These are phyloP conservation scores for Zaprionus ghesquierei DNA, from an alignment of 1,140 invertebrate species.

Conservation along the genomic window DNA sequence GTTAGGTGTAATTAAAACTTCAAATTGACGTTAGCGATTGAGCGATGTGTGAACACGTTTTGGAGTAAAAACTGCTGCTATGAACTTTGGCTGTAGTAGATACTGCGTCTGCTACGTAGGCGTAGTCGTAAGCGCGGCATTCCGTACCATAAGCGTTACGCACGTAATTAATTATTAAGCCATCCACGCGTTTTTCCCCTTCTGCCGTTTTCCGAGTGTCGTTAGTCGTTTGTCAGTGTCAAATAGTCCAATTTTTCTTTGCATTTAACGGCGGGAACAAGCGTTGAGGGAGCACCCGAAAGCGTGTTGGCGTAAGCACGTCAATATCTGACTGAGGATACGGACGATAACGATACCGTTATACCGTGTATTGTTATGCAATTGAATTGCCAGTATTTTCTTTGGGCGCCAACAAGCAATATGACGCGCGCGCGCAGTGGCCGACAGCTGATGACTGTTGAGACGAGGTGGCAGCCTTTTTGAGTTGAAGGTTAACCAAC, in stretches of 20 bases:
- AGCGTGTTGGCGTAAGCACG: conserved; percentile 58
- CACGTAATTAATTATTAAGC: conserved; percentile 27
- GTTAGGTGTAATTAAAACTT: conserved; percentile 13
- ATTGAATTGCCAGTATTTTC: conserved; percentile 68
- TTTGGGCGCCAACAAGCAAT: conserved; percentile 51
- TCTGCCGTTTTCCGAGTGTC: conserved; percentile 8
- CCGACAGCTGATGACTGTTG: conserved; percentile 42
- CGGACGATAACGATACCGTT: conserved; percentile 70
- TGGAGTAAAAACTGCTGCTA: conserved; percentile 36
- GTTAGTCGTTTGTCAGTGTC: conserved; percentile 13
- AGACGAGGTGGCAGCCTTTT: neutral
- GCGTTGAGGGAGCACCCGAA: conserved; percentile 23
- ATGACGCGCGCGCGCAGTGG: conserved; percentile 49
- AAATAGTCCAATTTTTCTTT: conserved; percentile 17
- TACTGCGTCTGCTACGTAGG: conserved; percentile 8
- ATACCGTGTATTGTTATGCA: conserved; percentile 71
- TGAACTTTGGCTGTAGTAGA: conserved; percentile 20
- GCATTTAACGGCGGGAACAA: conserved; percentile 21
- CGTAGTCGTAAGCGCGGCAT: conserved; percentile 20
- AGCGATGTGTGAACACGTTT: conserved; percentile 41
- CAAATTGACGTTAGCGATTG: conserved; percentile 14
- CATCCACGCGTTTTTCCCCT: conserved; percentile 20
- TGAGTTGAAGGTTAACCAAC: neutral
- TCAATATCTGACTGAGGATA: conserved; percentile 71
- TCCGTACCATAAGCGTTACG: neutral